Evolutionary conservation across 2,113 vertebrate genomes (phyloP).

Genomic region (Todiramphus saurophagus): DNA sequence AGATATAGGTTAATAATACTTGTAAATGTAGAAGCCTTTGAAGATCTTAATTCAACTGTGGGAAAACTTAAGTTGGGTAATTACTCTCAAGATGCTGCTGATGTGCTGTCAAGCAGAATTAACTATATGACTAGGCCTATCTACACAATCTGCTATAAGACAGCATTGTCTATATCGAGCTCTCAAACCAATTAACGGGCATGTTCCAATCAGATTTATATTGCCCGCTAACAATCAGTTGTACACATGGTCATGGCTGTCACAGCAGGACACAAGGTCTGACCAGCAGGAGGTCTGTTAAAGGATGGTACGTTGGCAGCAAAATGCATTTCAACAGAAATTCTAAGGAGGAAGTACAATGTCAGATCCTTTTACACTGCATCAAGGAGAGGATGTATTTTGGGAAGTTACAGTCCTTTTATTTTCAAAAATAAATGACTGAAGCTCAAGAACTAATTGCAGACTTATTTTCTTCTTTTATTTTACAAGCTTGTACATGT

Average conservation of each 20-base stretch:
- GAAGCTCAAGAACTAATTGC: background rate
- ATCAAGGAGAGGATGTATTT: constrained; percentile 24
- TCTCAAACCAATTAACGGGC: constrained; percentile 82
- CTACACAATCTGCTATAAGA: constrained; percentile 76
- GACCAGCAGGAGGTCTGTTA: constrained; percentile 71
- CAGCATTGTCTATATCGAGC: constrained; percentile 79
- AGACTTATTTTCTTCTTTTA: background rate
- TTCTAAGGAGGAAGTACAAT: constrained; percentile 56
- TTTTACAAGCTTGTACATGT: background rate
- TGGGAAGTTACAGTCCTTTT: constrained; percentile 21
- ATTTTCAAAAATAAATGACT: background rate
- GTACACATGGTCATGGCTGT: constrained; percentile 72
- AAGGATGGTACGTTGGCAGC: constrained; percentile 64
- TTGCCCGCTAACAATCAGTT: constrained; percentile 71
- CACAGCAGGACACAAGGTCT: constrained; percentile 64
- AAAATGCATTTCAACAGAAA: constrained; percentile 60
- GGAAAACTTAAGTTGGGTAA: constrained; percentile 87
- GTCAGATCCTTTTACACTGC: constrained; percentile 20
- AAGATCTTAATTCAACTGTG: constrained; percentile 82
- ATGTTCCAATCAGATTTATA: constrained; percentile 77
- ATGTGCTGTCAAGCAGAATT: constrained; percentile 88
- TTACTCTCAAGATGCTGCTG: constrained; percentile 83
- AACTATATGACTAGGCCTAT: constrained; percentile 79
- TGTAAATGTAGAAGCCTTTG: constrained; percentile 87
- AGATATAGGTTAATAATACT: constrained; percentile 85